phyloP scores from a whole-genome alignment of 2,888 invertebrate genomes.

The Ellobium chinense region DNA sequence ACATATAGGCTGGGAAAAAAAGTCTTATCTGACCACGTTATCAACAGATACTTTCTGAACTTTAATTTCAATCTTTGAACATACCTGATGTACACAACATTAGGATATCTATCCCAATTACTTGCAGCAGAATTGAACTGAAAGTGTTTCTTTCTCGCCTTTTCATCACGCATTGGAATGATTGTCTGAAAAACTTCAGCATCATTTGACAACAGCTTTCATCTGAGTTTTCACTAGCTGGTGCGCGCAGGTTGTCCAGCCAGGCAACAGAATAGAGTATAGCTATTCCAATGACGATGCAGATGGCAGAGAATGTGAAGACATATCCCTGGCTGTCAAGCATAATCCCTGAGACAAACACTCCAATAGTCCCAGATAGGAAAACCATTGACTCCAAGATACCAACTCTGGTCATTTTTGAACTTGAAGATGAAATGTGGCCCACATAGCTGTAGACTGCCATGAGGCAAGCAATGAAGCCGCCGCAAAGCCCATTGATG shows the following conservation, averaged over 20 bases:
- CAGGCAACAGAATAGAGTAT: slow-evolving; percentile 76
- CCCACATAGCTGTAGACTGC: slow-evolving; percentile 87
- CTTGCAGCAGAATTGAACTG: slow-evolving; percentile 52
- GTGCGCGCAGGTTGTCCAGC: slow-evolving; percentile 59
- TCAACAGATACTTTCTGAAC: too few species aligned
- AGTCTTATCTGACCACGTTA: too few species aligned
- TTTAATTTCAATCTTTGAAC: too few species aligned
- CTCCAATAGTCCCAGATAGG: slow-evolving; percentile 90
- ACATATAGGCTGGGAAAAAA: too few species aligned
- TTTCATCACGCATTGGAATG: slow-evolving; percentile 57
- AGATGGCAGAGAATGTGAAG: slow-evolving; percentile 76
- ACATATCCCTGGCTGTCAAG: slow-evolving; percentile 79
- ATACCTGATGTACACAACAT: slow-evolving; percentile 64
- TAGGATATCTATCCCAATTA: slow-evolving; percentile 55
- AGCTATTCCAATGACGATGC: slow-evolving; percentile 69
- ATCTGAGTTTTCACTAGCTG: background rate
- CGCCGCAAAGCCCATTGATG: slow-evolving; percentile 79
- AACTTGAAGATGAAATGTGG: slow-evolving; percentile 85
- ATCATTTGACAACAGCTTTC: slow-evolving; percentile 27
- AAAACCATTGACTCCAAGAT: slow-evolving; percentile 90
- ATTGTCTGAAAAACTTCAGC: slow-evolving; percentile 39
- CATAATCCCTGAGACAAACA: slow-evolving; percentile 89
- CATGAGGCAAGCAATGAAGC: slow-evolving; percentile 79
- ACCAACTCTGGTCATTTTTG: slow-evolving; percentile 89
- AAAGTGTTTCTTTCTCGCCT: slow-evolving; percentile 54